A percentile compares a stretch with the other conserved stretches of the same genome.
phyloP scores from a whole-genome alignment of 1,140 invertebrate species.

The Aphis craccivora region DNA sequence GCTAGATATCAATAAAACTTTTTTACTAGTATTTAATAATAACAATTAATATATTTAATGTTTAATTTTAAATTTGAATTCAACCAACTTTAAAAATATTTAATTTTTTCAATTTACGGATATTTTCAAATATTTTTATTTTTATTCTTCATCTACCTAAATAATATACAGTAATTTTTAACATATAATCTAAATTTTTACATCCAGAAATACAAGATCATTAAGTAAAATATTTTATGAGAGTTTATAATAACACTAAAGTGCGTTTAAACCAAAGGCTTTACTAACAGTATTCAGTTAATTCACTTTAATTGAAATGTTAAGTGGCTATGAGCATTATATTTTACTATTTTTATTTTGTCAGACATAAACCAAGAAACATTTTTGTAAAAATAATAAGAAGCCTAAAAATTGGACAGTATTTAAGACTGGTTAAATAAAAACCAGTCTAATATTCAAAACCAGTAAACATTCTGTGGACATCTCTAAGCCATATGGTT shows the following conservation, averaged over 20 bases:
- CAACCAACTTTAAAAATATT: no score
- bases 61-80: no score
- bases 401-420: not conserved
- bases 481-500: slow-evolving; percentile 48
- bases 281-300: not conserved
- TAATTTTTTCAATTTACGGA: no score
- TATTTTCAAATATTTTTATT: no score
- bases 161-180: not conserved
- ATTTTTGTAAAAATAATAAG: not conserved
- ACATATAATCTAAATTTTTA: not conserved
- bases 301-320: not conserved
- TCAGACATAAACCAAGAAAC: not conserved
- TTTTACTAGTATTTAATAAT: no score
- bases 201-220: not conserved
- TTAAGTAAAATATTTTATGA: not conserved
- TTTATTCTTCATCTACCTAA: no score
- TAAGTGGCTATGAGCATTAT: not conserved
- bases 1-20: no score
- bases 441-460: slow-evolving; percentile 13
- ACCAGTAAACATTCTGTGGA: slow-evolving; percentile 15
- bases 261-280: not conserved
- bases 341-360: not conserved
- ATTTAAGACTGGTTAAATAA: slow-evolving; percentile 15
- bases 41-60: no score
- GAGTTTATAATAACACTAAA: not conserved